Evolutionary conservation across 2,888 invertebrate species (phyloP).

Genomic region (Aleiodes testaceus): DNA sequence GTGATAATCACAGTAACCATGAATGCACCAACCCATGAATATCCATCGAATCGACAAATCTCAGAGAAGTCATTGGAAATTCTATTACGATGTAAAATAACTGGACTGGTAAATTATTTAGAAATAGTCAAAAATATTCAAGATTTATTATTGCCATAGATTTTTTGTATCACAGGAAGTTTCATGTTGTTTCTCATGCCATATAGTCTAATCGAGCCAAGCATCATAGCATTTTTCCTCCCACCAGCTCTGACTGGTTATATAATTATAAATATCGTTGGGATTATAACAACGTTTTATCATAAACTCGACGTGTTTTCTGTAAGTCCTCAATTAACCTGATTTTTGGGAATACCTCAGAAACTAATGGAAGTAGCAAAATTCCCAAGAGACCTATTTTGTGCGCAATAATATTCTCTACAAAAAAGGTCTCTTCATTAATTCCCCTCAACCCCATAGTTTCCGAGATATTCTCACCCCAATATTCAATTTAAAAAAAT

Average conservation of each 20-base stretch:
- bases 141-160: conserved; percentile 46
- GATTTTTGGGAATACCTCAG: no score
- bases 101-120: conserved; percentile 13
- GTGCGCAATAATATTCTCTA: no score
- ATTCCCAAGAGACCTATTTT: no score
- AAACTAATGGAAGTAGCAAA: no score
- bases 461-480: no score
- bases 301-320: conserved; percentile 45
- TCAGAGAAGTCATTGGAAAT: neutral
- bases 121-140: neutral
- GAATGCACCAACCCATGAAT: neutral
- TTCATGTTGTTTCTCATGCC: conserved; percentile 47
- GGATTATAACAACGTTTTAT: conserved; percentile 50
- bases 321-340: conserved; percentile 33
- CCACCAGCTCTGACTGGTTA: conserved; percentile 60
- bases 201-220: conserved; percentile 51
- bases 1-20: conserved; percentile 36
- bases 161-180: conserved; percentile 56
- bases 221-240: conserved; percentile 53
- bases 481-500: no score
- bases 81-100: conserved; percentile 8
- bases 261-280: conserved; percentile 56
- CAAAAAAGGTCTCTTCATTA: no score
- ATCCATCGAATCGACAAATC: neutral
- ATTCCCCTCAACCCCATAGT: no score